A percentile compares a stretch with the other conserved stretches of the same genome.
phyloP scores from a whole-genome alignment of 2,113 vertebrate species.

The Tupaia tana region DNA sequence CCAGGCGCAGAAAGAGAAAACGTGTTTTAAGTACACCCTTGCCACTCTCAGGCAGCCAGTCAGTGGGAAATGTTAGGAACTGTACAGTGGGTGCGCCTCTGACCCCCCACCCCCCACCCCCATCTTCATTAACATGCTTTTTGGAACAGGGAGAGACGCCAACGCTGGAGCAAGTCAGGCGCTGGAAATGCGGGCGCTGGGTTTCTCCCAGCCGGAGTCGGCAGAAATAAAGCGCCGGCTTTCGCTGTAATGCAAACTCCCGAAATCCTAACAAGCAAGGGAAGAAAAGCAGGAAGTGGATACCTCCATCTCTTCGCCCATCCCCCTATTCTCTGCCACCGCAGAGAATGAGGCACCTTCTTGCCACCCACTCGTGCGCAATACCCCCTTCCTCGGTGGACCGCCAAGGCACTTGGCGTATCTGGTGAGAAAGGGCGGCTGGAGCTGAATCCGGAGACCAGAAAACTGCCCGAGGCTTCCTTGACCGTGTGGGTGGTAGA shows the following conservation, averaged over 20 bases:
- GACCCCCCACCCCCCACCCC: neutral
- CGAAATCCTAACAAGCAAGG: slow-evolving; percentile 42
- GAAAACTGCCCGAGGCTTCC: no score
- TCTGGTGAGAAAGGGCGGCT: neutral
- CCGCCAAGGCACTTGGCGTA: neutral
- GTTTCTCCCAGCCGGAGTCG: neutral
- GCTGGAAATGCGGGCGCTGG: neutral
- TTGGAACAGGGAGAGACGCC: neutral
- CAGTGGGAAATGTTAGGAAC: neutral
- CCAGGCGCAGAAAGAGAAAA: neutral
- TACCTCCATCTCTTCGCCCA: neutral
- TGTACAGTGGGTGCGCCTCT: neutral
- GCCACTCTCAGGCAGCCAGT: neutral
- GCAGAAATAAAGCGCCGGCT: neutral
- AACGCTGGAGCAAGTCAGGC: neutral
- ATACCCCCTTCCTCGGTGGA: neutral
- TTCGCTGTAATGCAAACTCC: slow-evolving; percentile 50
- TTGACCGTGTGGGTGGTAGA: accelerated
- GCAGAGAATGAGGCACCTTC: neutral
- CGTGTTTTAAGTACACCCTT: neutral
- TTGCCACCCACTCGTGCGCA: neutral
- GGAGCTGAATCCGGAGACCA: neutral
- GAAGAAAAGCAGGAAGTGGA: slow-evolving; percentile 60
- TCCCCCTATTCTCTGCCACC: neutral
- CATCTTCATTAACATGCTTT: neutral